Evolutionary conservation across 2,797 vertebrate genomes (phyloP), one percentile per base, ranked within the genome.

Genomic region (Selene dorsalis): DNA sequence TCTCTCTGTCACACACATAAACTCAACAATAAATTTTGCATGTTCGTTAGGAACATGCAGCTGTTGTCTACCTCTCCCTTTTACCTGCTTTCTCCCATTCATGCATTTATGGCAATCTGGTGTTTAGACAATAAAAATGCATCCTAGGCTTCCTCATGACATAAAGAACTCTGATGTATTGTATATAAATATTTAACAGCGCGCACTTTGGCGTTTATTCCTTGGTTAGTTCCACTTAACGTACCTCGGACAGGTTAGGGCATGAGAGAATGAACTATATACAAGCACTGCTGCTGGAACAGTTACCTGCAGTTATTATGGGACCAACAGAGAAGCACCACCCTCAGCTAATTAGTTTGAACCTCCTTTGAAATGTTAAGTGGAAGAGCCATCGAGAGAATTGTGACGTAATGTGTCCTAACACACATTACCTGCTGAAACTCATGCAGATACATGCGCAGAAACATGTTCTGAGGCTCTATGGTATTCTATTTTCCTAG

Each of bases 331-430:
- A 83, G 75, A 78, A 24, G 75, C 45, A 18, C 68, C 75, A 82
- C 75, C 70, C 74, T 79, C 77, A 88, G 77, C 79, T 89, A 92
- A 92, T 92, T 90, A 92, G 79, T 79, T 87, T 86, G 69, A 88
- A 84, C 80, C 74, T 83, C 68, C 60, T 85, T 90, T 86, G 68
- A 92, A 90, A 88, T 87, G 75, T 6, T 53, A 88, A 88, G 76
- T 82, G 69, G 63, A 75, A 64, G 77, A 86, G 69, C 79, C 80
- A 76, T 79, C 66, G 13, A 69, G 81, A 90, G 83, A 87, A 87
- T 82, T 83, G 71, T 80, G 74, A 71, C 41, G 64, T 66, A 79
- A 83, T 79, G 72, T 22, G 75, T 18, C 26, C 45, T 24, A 47
- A 65, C 69, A 55, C 69, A 65, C 43, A 63, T 35, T 20, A 50